These are phyloP conservation scores for Sesamia inferens DNA, from an alignment of 2,888 invertebrate genomes.

Conservation along the genomic window DNA sequence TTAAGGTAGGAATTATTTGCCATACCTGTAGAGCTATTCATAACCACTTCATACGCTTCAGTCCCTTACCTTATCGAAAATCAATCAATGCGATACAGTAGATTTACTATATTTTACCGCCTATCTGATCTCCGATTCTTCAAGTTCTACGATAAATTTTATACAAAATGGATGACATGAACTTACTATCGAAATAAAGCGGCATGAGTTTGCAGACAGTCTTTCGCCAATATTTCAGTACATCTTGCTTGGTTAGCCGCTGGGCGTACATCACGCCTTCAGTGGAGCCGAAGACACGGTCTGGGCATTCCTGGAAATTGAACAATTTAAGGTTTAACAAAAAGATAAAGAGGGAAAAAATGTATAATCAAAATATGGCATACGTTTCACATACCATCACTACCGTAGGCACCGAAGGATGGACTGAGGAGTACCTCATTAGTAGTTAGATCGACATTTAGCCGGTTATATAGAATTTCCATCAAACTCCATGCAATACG, in stretches of 20 bases:
- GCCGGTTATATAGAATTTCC: neutral
- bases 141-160: too few relatives aligned
- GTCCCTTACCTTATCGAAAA: too few relatives aligned
- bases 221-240: slow-evolving; percentile 92
- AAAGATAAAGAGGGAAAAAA: neutral
- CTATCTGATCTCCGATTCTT: neutral
- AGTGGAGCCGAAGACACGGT: slow-evolving; percentile 90
- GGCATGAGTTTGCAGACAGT: slow-evolving; percentile 91
- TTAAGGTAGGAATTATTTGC: neutral
- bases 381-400: neutral
- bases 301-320: slow-evolving; percentile 85
- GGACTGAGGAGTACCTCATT: neutral
- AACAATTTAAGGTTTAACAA: neutral
- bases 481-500: neutral
- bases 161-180: neutral
- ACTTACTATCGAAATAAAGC: slow-evolving; percentile 89
- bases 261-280: slow-evolving; percentile 92
- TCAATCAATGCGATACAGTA: too few relatives aligned
- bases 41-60: too few relatives aligned
- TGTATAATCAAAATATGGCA: neutral
- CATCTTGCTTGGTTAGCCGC: slow-evolving; percentile 88
- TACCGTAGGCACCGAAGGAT: neutral
- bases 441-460: neutral
- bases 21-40: neutral
- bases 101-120: neutral